Percentiles rank a stretch among this genome's conserved stretches.
Evolutionary conservation across 2,888 invertebrate genomes (phyloP).

Genomic region (Mythimna loreyi): DNA sequence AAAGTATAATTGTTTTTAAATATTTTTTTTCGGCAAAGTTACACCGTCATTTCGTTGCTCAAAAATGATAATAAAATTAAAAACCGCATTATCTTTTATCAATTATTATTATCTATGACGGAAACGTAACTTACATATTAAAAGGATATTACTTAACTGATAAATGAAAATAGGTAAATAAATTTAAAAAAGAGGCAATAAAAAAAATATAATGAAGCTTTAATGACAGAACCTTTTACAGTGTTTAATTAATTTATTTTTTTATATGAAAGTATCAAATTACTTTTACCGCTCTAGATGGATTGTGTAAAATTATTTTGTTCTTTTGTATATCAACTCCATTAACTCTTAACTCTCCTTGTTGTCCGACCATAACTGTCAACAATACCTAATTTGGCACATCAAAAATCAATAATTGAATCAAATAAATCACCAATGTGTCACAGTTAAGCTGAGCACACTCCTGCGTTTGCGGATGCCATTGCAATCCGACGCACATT

Average conservation of each 20-base stretch:
- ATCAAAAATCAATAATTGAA: constrained; percentile 15
- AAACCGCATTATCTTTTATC: constrained; percentile 24
- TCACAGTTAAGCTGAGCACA: constrained; percentile 18
- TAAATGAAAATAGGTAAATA: not conserved
- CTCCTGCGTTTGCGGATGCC: constrained; percentile 22
- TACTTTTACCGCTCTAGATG: too few relatives aligned
- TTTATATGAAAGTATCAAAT: too few relatives aligned
- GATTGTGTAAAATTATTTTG: too few relatives aligned
- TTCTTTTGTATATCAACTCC: too few relatives aligned
- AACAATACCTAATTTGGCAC: not conserved
- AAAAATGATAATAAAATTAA: constrained; percentile 25
- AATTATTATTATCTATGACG: constrained; percentile 26
- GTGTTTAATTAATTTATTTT: too few relatives aligned
- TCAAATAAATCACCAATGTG: constrained; percentile 17
- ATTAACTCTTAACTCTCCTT: too few relatives aligned
- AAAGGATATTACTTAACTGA: constrained; percentile 1
- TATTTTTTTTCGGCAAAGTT: constrained; percentile 20
- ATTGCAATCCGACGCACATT: constrained; percentile 44
- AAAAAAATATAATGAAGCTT: too few relatives aligned
- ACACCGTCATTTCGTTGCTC: constrained; percentile 27
- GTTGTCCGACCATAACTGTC: not conserved
- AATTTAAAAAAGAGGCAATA: too few relatives aligned
- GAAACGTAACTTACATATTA: constrained; percentile 12
- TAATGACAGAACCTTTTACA: too few relatives aligned
- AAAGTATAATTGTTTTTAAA: too few relatives aligned